A percentile compares a stretch with the other conserved stretches of the same genome.
phyloP scores from a whole-genome alignment of 2,113 vertebrate species.

The Thomomys bottae region DNA sequence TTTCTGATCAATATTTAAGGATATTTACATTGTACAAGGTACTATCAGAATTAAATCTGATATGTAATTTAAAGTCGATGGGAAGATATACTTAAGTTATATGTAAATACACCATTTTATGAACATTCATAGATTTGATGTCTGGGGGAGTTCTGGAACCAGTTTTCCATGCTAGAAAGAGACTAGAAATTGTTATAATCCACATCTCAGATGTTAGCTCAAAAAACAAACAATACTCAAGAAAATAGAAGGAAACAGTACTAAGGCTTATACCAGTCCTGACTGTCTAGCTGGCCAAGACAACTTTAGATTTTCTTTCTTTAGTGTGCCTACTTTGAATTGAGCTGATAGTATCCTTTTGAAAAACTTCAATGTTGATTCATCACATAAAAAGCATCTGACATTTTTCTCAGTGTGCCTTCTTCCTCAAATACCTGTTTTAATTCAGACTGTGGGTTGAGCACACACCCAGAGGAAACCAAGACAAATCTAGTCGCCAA shows the following conservation, averaged over 20 bases:
- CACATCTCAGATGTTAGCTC: background rate
- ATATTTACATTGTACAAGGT: background rate
- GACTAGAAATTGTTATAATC: background rate
- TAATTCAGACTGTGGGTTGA: constrained; percentile 10
- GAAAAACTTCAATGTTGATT: background rate
- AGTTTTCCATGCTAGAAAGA: background rate
- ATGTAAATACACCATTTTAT: background rate
- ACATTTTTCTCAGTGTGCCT: constrained; percentile 8
- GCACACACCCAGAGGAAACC: background rate
- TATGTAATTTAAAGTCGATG: background rate
- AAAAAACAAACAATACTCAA: background rate
- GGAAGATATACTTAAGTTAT: background rate
- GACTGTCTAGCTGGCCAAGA: background rate
- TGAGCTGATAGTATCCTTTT: background rate
- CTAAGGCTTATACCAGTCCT: background rate
- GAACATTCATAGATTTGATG: background rate
- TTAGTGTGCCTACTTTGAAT: background rate
- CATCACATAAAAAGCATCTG: constrained; percentile 18
- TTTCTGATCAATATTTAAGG: background rate
- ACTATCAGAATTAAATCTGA: background rate
- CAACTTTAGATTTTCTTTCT: background rate
- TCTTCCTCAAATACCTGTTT: background rate
- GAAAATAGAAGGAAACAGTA: background rate
- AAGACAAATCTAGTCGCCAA: background rate
- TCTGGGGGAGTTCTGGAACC: background rate